A percentile compares a stretch with the other conserved stretches of the same genome.
Conservation (phyloP, 2,888 invertebrate species). For the Plagiodera versicolora region DNA sequence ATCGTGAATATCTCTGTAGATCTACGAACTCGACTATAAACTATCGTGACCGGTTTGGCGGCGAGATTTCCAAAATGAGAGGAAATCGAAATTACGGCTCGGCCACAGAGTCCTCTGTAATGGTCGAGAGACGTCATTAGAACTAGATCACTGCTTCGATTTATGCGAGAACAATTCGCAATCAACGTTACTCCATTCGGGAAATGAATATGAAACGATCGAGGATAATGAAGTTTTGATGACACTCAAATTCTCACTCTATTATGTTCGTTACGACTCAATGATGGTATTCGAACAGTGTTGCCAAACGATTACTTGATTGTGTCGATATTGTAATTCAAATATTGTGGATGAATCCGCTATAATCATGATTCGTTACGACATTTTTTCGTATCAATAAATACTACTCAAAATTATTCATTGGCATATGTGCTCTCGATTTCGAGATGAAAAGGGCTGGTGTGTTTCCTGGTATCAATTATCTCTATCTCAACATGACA, state of each 20-base stretch:
- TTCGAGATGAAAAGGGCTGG: no score
- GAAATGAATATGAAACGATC: conserved; percentile 4
- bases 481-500: no score
- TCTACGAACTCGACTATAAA: background rate
- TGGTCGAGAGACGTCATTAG: background rate
- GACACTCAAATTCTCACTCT: background rate
- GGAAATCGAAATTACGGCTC: conserved; percentile 10
- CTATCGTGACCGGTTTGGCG: conserved; percentile 1
- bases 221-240: background rate
- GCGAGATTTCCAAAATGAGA: conserved; percentile 3
- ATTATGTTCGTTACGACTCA: background rate
- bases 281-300: background rate
- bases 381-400: no score
- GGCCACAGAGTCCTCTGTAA: background rate
- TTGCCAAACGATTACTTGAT: no score
- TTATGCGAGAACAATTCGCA: conserved; percentile 11
- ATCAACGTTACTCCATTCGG: conserved; percentile 4
- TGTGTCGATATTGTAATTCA: no score
- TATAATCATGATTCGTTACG: no score
- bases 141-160: background rate
- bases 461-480: no score
- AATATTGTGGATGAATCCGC: no score
- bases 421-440: no score
- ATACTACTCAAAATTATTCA: no score
- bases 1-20: background rate